Conservation (phyloP, 35 echinoderm and acorn worm genomes). For the Antedon bifida region DNA sequence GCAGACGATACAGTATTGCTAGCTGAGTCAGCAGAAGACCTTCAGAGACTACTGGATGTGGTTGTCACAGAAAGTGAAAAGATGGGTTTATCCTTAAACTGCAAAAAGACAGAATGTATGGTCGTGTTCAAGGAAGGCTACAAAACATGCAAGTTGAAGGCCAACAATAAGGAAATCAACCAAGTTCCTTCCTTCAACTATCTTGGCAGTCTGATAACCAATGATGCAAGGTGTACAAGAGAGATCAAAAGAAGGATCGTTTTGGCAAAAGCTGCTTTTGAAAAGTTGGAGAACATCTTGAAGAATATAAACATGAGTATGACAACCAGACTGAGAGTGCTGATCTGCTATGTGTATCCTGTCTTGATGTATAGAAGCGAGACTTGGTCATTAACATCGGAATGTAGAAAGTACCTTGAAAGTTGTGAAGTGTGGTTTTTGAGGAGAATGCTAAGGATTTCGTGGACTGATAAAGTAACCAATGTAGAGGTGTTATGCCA, state of each 20-base stretch:
- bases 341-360: background rate
- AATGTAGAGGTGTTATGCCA: too few species aligned
- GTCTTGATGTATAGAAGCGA: background rate
- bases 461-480: background rate
- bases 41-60: background rate
- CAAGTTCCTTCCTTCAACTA: background rate
- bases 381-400: background rate
- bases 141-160: background rate
- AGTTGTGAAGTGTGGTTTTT: background rate
- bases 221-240: background rate
- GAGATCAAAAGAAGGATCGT: background rate
- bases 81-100: background rate
- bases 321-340: background rate
- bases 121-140: background rate
- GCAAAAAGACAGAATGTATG: background rate
- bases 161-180: background rate
- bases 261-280: background rate
- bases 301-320: background rate
- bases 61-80: background rate
- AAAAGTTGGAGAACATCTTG: background rate
- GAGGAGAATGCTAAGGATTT: conserved; percentile 5
- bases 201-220: background rate
- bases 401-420: background rate
- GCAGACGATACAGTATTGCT: conserved; percentile 5
- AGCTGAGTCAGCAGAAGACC: background rate